Percentiles rank a stretch among this genome's conserved stretches.
Evolutionary conservation across 2,797 vertebrate genomes (phyloP).

Genomic region (Amphiprion clarkii): DNA sequence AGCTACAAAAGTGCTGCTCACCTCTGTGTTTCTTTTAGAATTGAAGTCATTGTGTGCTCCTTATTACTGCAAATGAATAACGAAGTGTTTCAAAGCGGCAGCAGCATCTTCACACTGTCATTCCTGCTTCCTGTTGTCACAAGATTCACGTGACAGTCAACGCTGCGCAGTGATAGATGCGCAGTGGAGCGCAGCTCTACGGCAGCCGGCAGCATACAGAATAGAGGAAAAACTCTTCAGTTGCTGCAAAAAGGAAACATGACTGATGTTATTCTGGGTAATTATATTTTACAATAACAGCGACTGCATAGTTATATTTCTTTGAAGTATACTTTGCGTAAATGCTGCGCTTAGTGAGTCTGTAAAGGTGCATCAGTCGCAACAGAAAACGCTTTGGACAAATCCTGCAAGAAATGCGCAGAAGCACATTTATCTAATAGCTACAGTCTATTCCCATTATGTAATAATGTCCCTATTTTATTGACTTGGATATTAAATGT

Average conservation of each 20-base stretch:
- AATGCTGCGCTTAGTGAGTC: slow-evolving; percentile 8
- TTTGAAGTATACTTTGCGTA: too few species aligned
- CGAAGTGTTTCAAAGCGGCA: background rate
- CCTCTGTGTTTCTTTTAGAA: slow-evolving; percentile 87
- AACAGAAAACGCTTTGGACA: slow-evolving; percentile 46
- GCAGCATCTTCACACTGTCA: slow-evolving; percentile 40
- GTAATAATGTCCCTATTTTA: too few species aligned
- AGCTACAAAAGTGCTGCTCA: slow-evolving; percentile 13
- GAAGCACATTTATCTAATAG: too few species aligned
- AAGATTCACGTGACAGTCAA: slow-evolving; percentile 62
- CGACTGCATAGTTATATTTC: too few species aligned
- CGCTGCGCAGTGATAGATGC: slow-evolving; percentile 42
- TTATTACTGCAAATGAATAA: background rate
- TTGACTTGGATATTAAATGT: background rate
- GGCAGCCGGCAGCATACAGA: background rate
- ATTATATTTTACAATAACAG: too few species aligned
- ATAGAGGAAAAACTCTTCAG: background rate
- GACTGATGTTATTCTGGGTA: background rate
- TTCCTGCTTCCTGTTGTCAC: slow-evolving; percentile 73
- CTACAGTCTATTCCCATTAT: too few species aligned
- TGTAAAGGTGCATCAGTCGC: slow-evolving; percentile 1
- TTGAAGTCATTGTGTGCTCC: slow-evolving; percentile 75
- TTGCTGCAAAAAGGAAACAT: background rate
- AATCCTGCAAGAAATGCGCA: slow-evolving; percentile 9
- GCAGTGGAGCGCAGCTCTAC: slow-evolving; percentile 3